A percentile compares a stretch with the other conserved stretches of the same genome.
Evolutionary conservation across 2,113 vertebrate species (phyloP).

Genomic region (Epinephelus cyanopodus): DNA sequence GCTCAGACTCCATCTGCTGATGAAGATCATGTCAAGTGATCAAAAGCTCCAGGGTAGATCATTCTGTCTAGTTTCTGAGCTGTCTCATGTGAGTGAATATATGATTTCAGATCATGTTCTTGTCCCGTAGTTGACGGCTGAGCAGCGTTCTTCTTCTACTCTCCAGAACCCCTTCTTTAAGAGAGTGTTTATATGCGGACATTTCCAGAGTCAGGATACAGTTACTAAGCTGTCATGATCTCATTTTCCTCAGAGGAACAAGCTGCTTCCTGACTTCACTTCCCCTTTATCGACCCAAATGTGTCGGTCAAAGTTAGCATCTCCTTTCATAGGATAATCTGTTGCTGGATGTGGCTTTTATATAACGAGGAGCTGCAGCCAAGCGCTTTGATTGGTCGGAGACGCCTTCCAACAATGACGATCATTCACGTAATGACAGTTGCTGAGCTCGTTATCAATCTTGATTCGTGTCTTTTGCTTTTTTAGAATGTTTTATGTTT

Average conservation of each 20-base stretch:
- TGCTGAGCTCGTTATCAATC: slow-evolving; percentile 17
- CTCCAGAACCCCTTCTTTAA: neutral
- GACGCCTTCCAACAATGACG: neutral
- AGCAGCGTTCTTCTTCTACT: no score
- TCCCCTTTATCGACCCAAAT: slow-evolving; percentile 57
- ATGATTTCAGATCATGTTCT: neutral
- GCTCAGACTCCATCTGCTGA: neutral
- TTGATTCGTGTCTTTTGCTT: neutral
- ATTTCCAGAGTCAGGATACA: slow-evolving; percentile 48
- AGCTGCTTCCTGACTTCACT: slow-evolving; percentile 76
- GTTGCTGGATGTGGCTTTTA: slow-evolving; percentile 20
- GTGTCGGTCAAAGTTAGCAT: slow-evolving; percentile 45
- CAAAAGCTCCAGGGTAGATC: neutral
- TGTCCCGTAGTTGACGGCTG: neutral
- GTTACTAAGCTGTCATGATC: slow-evolving; percentile 52
- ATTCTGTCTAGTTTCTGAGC: neutral
- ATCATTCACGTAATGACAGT: neutral
- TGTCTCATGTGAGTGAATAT: neutral
- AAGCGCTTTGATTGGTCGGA: slow-evolving; percentile 6
- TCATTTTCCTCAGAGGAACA: slow-evolving; percentile 68
- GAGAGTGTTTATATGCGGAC: neutral
- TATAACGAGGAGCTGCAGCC: slow-evolving; percentile 13
- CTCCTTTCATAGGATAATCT: slow-evolving; percentile 22
- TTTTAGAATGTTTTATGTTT: neutral
- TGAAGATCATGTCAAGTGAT: neutral